Evolutionary conservation across 2,797 vertebrate species (phyloP).

Genomic region (Octomys mimax): DNA sequence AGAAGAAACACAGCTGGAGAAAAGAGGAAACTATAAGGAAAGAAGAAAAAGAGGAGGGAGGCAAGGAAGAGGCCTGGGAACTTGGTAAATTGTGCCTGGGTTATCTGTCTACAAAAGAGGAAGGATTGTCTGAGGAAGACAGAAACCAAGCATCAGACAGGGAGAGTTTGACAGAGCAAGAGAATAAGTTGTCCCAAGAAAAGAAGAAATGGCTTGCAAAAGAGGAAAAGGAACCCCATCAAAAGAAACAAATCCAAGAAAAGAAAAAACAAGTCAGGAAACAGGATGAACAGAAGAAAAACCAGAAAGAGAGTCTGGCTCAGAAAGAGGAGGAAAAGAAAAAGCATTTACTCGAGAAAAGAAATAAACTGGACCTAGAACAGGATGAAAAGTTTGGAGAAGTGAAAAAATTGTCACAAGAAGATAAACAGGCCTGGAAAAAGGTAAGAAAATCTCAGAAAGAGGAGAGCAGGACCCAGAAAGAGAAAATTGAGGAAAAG

Average conservation of each 20-base stretch:
- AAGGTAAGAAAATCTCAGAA: neutral
- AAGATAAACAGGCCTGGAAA: neutral
- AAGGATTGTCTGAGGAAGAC: neutral
- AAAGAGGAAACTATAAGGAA: neutral
- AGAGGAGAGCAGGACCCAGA: neutral
- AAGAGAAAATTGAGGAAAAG: neutral
- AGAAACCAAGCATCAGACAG: neutral
- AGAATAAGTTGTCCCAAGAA: neutral
- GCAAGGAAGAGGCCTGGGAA: neutral
- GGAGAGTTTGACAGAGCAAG: neutral
- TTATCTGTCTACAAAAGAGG: neutral
- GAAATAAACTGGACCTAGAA: neutral
- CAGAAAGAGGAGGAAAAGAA: neutral
- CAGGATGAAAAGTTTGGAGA: neutral
- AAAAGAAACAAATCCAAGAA: conserved; percentile 2
- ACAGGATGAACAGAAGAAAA: neutral
- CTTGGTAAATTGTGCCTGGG: neutral
- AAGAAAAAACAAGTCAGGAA: neutral
- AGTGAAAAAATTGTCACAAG: neutral
- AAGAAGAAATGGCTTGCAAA: neutral
- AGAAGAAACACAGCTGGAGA: neutral
- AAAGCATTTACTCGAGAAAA: conserved; percentile 24
- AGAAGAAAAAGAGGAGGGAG: neutral
- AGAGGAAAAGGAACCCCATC: neutral
- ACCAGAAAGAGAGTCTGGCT: neutral